Base-by-base conservation (phyloP, 2,113 vertebrate genomes). In the Anseranas semipalmata region DNA sequence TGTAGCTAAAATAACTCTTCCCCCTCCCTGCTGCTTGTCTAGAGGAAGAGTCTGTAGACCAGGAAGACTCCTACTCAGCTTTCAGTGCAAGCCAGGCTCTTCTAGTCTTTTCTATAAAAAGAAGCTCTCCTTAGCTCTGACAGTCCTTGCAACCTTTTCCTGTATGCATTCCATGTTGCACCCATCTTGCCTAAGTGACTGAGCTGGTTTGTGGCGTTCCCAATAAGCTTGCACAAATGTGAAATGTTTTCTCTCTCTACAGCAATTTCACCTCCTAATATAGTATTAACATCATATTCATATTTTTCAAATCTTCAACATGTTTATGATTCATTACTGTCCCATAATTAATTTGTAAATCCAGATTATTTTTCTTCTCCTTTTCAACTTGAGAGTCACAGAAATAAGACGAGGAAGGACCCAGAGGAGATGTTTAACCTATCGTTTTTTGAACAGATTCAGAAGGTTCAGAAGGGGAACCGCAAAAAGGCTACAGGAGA, bases 1-100 rank as follows among this genome's bases (percentile, higher is more conserved):
- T 95, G 90, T 39, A 92, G 62, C 67, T 76, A 91, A 95, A 96
- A 97, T 84, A 90, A 65, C 43, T 83, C 90, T 93, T 85, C 85
- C 33, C 87, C 33, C 56, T 93, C 66, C 86, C 76, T 90, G 79
- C 72, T 90, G 75, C 55, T 24, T 60, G 79, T 97, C 94, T 95
- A 91, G 90, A 97, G 87, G 87, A 80, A 90, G 83, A 93, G 76
- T 86, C 37, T 93, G 92, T 62, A 95, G 86, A 70, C 76, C 72
- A 67, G 76, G 68, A 72, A 75, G 52, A 70, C 91, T 84, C 93
- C 95, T 50, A 90, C 95, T 89, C 91, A 95, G 55, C 55, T 89
- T 90, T 81, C 76, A 88, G 59, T 87, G 92, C 86, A 81, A 90
- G 28, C 68, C 79, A 84, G 75, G 67, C 39, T 94, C n/a, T 93